These are phyloP conservation scores for Bedellia somnulentella DNA, from an alignment of 2,888 invertebrate species.

Conservation along the genomic window DNA sequence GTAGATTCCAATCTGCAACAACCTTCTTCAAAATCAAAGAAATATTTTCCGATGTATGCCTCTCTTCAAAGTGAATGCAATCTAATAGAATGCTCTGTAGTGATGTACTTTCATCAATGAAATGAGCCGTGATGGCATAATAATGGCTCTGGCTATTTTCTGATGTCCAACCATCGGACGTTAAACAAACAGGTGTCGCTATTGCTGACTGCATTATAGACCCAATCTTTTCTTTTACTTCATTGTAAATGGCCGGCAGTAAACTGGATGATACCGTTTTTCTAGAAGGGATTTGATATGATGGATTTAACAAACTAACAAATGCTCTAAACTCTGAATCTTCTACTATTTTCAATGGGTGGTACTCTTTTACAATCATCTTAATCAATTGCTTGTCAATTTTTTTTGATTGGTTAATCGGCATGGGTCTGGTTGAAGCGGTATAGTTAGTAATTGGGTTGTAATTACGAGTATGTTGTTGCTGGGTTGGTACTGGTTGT, in stretches of 20 bases:
- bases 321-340: slow-evolving; percentile 12
- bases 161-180: no score
- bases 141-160: no score
- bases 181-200: slow-evolving; percentile 11
- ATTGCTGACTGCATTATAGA: slow-evolving; percentile 5
- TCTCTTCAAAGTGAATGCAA: no score
- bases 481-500: no score
- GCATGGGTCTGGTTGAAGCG: slow-evolving; percentile 3
- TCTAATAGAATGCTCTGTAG: no score
- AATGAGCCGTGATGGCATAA: no score
- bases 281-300: slow-evolving; percentile 11
- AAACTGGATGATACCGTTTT: slow-evolving; percentile 12
- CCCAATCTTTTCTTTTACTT: slow-evolving; percentile 4
- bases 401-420: neutral
- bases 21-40: no score
- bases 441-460: no score
- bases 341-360: slow-evolving; percentile 9
- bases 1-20: no score
- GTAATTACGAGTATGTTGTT: no score
- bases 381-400: slow-evolving; percentile 11
- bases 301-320: slow-evolving; percentile 10
- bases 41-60: no score
- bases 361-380: slow-evolving; percentile 12
- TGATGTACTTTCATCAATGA: no score
- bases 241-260: slow-evolving; percentile 10